Evolutionary conservation across 2,113 vertebrate species (phyloP).

Genomic region (Falcunculus frontatus): DNA sequence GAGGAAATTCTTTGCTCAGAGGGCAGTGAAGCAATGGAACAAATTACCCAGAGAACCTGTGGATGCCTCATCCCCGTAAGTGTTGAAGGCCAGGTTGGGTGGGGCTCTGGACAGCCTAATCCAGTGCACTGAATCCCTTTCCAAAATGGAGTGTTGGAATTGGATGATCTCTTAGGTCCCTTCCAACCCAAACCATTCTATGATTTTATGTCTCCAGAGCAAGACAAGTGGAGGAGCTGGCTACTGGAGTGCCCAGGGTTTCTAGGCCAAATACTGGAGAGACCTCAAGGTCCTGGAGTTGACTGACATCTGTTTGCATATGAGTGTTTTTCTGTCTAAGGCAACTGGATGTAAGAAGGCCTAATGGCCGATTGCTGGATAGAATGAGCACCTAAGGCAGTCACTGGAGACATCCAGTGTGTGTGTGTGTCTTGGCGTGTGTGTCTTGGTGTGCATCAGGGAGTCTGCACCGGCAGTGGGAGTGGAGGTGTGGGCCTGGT

Average conservation of each 20-base stretch:
- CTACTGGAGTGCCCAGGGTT: not conserved
- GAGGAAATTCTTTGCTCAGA: not conserved
- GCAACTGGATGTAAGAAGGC: not conserved
- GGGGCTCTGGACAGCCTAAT: not conserved
- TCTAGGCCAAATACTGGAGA: not conserved
- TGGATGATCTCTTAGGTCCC: not conserved
- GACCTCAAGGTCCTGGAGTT: accelerated
- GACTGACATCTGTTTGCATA: not conserved
- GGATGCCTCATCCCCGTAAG: not conserved
- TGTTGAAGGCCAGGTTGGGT: not conserved
- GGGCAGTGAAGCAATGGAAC: not conserved
- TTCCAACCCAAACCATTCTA: not conserved
- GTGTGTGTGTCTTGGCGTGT: not conserved
- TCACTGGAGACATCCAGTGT: not conserved
- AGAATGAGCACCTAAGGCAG: not conserved
- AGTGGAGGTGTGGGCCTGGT: not conserved
- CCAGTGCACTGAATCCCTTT: not conserved
- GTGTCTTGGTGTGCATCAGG: not conserved
- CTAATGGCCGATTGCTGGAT: not conserved
- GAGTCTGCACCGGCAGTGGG: not conserved
- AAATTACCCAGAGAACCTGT: not conserved
- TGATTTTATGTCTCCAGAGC: not conserved
- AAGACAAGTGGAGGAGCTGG: not conserved
- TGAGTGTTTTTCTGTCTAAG: not conserved
- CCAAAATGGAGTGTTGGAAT: not conserved